Conservation (phyloP, 2,888 invertebrate genomes). For the Drosophila monieri region DNA sequence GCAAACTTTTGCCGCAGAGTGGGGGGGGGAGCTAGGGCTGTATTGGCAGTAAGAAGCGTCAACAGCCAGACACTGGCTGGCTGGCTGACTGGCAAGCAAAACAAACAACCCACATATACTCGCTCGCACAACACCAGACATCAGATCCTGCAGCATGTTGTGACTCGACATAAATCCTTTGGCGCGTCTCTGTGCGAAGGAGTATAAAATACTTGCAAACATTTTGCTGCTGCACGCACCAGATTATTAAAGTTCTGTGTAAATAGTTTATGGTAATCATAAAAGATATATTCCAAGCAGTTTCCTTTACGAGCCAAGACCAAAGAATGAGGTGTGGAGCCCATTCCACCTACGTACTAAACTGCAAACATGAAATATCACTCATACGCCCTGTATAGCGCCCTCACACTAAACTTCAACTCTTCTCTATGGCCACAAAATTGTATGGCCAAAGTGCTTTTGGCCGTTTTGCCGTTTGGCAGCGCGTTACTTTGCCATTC, state of each 20-base stretch:
- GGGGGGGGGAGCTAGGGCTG: slow-evolving; percentile 4
- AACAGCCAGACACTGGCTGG: slow-evolving; percentile 27
- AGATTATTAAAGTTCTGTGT: slow-evolving; percentile 66
- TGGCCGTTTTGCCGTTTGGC: slow-evolving; percentile 12
- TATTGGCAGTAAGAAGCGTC: slow-evolving; percentile 24
- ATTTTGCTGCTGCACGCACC: slow-evolving; percentile 46
- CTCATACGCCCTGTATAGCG: slow-evolving; percentile 61
- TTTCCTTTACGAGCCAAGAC: slow-evolving; percentile 54
- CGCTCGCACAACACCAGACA: slow-evolving; percentile 25
- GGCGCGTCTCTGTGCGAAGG: slow-evolving; percentile 36
- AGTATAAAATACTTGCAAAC: slow-evolving; percentile 46
- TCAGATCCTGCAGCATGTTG: slow-evolving; percentile 31
- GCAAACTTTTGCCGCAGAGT: slow-evolving; percentile 49
- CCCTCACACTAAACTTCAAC: slow-evolving; percentile 24
- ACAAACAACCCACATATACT: slow-evolving; percentile 27
- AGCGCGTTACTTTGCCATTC: slow-evolving; percentile 32
- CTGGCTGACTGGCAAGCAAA: slow-evolving; percentile 28
- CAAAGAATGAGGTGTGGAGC: slow-evolving; percentile 18
- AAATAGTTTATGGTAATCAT: slow-evolving; percentile 77
- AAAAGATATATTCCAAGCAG: slow-evolving; percentile 52
- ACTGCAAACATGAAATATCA: slow-evolving; percentile 69
- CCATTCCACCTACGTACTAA: slow-evolving; percentile 22
- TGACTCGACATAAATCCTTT: slow-evolving; percentile 65
- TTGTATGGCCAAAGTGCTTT: slow-evolving; percentile 20
- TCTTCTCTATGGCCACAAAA: slow-evolving; percentile 17